phyloP scores from a whole-genome alignment of 2,113 vertebrate species.

The Bombycilla garrulus region DNA sequence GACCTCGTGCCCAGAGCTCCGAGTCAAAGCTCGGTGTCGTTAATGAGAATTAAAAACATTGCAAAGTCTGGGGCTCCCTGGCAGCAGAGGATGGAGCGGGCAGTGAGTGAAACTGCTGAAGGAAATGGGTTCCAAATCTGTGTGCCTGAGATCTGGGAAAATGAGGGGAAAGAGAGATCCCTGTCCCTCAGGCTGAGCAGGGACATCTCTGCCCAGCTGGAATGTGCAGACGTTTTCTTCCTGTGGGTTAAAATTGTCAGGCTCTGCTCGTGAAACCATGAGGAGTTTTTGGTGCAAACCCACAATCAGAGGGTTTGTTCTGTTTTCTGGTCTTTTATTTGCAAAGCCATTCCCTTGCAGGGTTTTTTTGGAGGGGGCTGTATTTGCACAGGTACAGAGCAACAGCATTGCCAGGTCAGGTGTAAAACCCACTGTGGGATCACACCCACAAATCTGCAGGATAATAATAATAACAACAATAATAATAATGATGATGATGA shows the following conservation, averaged over 20 bases:
- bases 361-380: too few species aligned
- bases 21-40: background rate
- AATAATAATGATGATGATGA: background rate
- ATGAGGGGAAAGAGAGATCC: fast-evolving
- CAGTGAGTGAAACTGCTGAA: background rate
- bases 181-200: fast-evolving
- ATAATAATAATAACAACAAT: background rate
- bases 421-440: background rate
- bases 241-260: fast-evolving
- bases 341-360: fast-evolving
- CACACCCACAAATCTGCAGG: fast-evolving
- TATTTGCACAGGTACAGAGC: background rate
- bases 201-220: fast-evolving
- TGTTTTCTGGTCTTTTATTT: background rate
- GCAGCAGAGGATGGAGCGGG: background rate
- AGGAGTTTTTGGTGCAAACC: background rate
- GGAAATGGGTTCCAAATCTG: background rate
- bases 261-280: fast-evolving
- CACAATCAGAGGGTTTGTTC: too few species aligned
- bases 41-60: background rate
- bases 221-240: fast-evolving
- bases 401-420: background rate
- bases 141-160: background rate
- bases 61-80: background rate
- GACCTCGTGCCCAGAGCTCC: background rate